These are phyloP conservation scores for Neodiprion pinetum DNA, from an alignment of 1,140 invertebrate species.

Conservation along the genomic window DNA sequence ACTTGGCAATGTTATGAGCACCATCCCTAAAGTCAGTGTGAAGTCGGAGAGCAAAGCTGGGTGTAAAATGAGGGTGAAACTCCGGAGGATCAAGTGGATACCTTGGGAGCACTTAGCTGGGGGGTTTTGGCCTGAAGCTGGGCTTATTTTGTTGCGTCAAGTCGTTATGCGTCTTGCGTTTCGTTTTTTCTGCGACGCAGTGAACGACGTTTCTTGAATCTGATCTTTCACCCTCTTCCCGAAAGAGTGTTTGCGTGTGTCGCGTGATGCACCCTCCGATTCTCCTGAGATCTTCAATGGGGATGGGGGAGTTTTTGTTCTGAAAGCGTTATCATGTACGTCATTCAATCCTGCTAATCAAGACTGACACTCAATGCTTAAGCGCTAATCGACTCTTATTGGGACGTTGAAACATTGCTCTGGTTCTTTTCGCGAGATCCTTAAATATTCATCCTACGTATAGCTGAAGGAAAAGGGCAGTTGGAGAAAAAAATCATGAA, in stretches of 20 bases:
- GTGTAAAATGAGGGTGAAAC: background rate
- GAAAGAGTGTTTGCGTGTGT: too few relatives aligned
- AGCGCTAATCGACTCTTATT: background rate
- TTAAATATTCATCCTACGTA: too few relatives aligned
- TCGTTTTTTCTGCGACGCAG: too few relatives aligned
- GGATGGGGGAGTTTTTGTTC: background rate
- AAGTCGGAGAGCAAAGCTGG: background rate
- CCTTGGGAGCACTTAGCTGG: background rate
- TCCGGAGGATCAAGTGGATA: background rate
- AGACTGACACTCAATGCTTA: background rate
- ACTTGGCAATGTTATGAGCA: too few relatives aligned
- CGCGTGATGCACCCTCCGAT: background rate
- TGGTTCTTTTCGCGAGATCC: too few relatives aligned
- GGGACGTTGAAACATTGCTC: background rate
- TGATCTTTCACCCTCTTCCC: background rate
- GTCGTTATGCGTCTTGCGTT: background rate
- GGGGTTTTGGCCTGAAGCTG: background rate
- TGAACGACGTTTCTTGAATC: background rate
- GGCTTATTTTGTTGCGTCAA: background rate
- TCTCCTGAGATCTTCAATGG: background rate
- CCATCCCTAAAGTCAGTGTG: too few relatives aligned
- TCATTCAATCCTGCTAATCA: constrained; percentile 2
- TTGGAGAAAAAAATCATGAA: too few relatives aligned
- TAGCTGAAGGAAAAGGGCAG: too few relatives aligned
- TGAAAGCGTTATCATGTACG: constrained; percentile 7